phyloP scores from a whole-genome alignment of 92 coral and sea anemone genomes.

The Porites divaricata region DNA sequence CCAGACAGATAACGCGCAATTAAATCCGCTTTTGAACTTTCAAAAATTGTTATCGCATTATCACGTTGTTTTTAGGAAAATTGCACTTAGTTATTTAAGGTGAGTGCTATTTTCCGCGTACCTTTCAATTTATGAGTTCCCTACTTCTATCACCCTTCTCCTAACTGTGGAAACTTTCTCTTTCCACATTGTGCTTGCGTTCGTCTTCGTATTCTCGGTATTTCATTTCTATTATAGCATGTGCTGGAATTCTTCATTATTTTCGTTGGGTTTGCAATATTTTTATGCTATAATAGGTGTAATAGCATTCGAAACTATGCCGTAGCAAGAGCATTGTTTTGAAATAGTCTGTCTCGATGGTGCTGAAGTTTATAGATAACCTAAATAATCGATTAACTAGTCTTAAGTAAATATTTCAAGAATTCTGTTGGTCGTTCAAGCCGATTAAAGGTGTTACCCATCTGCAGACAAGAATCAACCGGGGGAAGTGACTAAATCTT shows the following conservation, averaged over 20 bases:
- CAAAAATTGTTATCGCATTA: background rate
- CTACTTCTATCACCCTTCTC: too few relatives aligned
- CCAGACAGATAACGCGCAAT: background rate
- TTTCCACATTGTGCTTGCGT: too few relatives aligned
- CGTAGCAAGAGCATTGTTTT: background rate
- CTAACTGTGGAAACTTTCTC: too few relatives aligned
- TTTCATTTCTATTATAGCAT: too few relatives aligned
- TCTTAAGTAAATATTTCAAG: background rate
- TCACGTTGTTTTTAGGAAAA: background rate
- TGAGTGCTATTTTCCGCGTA: too few relatives aligned
- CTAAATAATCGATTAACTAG: background rate
- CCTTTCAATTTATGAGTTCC: too few relatives aligned
- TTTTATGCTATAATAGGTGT: background rate
- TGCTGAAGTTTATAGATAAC: constrained; percentile 3
- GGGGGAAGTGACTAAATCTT: background rate
- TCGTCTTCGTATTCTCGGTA: too few relatives aligned
- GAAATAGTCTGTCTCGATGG: background rate
- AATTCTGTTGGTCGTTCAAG: constrained; percentile 14
- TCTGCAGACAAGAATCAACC: background rate
- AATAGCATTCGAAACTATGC: background rate
- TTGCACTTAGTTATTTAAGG: too few relatives aligned
- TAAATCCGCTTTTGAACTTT: background rate
- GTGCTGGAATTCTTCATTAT: too few relatives aligned
- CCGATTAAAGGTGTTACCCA: background rate
- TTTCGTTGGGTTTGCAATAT: too few relatives aligned